A percentile compares a stretch with the other conserved stretches of the same genome.
Conservation (phyloP, 2,797 vertebrate genomes). For the Gephyroberyx darwinii region DNA sequence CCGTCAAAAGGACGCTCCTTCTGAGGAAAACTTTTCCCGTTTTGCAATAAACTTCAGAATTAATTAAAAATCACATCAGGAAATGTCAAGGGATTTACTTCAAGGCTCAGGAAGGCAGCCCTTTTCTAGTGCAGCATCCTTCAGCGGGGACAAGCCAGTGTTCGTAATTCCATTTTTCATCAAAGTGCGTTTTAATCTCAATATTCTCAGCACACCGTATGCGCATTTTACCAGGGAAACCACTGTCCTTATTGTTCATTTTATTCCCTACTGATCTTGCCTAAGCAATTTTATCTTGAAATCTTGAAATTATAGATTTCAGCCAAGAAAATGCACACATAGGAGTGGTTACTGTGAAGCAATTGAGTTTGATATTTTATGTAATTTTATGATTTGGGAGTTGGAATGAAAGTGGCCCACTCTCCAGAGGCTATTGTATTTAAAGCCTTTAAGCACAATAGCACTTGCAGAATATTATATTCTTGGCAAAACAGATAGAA, state of each 20-base stretch:
- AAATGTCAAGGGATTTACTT: slow-evolving; percentile 79
- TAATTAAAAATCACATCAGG: slow-evolving; percentile 80
- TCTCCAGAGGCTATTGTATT: slow-evolving; percentile 23
- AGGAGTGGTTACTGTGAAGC: slow-evolving; percentile 48
- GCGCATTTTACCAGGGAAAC: slow-evolving; percentile 70
- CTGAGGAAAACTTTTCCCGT: slow-evolving; percentile 60
- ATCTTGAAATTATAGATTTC: slow-evolving; percentile 48
- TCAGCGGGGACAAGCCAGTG: slow-evolving; percentile 69
- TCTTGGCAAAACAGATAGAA: slow-evolving; percentile 7
- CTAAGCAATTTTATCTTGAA: slow-evolving; percentile 54
- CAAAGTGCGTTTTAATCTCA: slow-evolving; percentile 80
- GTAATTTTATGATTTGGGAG: slow-evolving; percentile 32
- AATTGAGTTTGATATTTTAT: slow-evolving; percentile 46
- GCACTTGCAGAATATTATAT: slow-evolving; percentile 19
- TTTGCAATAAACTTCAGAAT: slow-evolving; percentile 74
- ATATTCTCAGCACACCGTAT: slow-evolving; percentile 61
- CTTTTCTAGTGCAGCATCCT: slow-evolving; percentile 67
- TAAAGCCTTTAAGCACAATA: neutral
- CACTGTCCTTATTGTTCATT: slow-evolving; percentile 65
- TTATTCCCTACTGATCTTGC: slow-evolving; percentile 49
- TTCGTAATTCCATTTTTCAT: slow-evolving; percentile 81
- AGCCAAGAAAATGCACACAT: slow-evolving; percentile 27
- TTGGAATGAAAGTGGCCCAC: neutral
- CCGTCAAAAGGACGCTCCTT: slow-evolving; percentile 47
- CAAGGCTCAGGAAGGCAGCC: slow-evolving; percentile 71